Evolutionary conservation across 2,888 invertebrate genomes (phyloP).

Genomic region (Drosophila kanekoi): DNA sequence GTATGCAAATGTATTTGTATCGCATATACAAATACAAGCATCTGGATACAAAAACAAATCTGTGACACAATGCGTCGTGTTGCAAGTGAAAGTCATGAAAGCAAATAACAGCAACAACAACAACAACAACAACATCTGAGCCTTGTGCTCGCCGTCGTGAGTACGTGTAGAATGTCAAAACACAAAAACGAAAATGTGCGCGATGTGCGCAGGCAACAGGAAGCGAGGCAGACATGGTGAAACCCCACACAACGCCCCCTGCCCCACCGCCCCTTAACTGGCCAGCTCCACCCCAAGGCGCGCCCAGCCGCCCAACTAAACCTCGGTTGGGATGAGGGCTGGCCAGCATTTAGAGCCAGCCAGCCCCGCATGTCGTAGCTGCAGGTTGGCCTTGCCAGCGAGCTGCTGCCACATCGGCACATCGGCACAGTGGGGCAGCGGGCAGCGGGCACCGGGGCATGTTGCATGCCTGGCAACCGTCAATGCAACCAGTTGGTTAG

Average conservation of each 20-base stretch:
- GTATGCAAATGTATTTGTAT: background rate
- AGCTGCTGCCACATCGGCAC: constrained; percentile 23
- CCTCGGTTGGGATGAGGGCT: constrained; percentile 3
- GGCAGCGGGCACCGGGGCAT: too few species aligned
- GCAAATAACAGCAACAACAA: constrained; percentile 22
- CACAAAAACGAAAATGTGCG: constrained; percentile 56
- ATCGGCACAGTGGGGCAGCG: constrained; percentile 2
- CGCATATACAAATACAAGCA: background rate
- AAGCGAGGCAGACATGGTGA: constrained; percentile 40
- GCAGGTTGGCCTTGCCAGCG: constrained; percentile 53
- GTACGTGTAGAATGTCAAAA: constrained; percentile 44
- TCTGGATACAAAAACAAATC: constrained; percentile 29
- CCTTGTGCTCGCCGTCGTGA: constrained; percentile 6
- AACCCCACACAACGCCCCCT: too few species aligned
- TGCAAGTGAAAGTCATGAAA: constrained; percentile 60
- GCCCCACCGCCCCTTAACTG: background rate
- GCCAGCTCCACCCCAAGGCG: background rate
- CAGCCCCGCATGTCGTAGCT: constrained; percentile 10
- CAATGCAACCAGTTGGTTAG: constrained; percentile 36
- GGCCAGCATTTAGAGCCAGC: constrained; percentile 10
- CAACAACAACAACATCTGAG: constrained; percentile 3
- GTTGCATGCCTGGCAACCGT: too few species aligned
- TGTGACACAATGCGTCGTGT: constrained; percentile 48
- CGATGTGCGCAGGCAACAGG: constrained; percentile 49
- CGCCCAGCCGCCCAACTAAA: constrained; percentile 11